Conservation (phyloP, 2,888 invertebrate species). For the Mesochorus sp. region DNA sequence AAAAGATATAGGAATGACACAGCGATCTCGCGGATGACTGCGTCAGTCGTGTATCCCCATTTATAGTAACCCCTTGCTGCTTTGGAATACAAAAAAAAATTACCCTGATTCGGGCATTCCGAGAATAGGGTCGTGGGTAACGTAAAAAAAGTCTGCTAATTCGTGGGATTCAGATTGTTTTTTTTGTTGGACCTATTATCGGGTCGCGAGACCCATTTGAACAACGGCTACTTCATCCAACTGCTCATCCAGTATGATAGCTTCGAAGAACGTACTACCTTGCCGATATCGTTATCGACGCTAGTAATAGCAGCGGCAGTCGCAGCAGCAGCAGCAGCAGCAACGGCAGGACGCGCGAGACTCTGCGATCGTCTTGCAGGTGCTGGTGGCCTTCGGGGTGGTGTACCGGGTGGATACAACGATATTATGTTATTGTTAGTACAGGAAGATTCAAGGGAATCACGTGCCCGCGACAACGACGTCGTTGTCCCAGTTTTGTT, state of each 20-base stretch:
- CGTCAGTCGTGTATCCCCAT: too few relatives aligned
- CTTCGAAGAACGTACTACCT: slow-evolving; percentile 89
- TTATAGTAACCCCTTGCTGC: too few relatives aligned
- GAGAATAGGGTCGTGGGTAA: background rate
- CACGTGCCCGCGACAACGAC: slow-evolving; percentile 78
- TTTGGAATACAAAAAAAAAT: too few relatives aligned
- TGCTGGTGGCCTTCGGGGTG: slow-evolving; percentile 80
- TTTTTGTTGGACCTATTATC: too few relatives aligned
- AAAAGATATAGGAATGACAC: too few relatives aligned
- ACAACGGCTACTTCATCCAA: slow-evolving; percentile 84
- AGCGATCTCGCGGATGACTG: too few relatives aligned
- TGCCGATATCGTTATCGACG: slow-evolving; percentile 83
- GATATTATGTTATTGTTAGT: slow-evolving; percentile 57
- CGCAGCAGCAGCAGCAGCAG: too few relatives aligned
- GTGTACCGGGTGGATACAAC: slow-evolving; percentile 73
- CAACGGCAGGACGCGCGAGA: slow-evolving; percentile 78
- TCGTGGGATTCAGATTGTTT: slow-evolving; percentile 8
- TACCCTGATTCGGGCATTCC: background rate
- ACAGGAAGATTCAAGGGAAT: slow-evolving; percentile 74
- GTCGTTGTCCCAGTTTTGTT: slow-evolving; percentile 72
- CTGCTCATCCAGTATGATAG: slow-evolving; percentile 87
- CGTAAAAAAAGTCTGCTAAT: slow-evolving; percentile 17
- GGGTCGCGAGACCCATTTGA: slow-evolving; percentile 44
- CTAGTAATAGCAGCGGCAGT: too few relatives aligned
- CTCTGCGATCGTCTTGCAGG: slow-evolving; percentile 79